phyloP scores from a whole-genome alignment of 2,888 invertebrate species.

The Apomyelois bistriatella region DNA sequence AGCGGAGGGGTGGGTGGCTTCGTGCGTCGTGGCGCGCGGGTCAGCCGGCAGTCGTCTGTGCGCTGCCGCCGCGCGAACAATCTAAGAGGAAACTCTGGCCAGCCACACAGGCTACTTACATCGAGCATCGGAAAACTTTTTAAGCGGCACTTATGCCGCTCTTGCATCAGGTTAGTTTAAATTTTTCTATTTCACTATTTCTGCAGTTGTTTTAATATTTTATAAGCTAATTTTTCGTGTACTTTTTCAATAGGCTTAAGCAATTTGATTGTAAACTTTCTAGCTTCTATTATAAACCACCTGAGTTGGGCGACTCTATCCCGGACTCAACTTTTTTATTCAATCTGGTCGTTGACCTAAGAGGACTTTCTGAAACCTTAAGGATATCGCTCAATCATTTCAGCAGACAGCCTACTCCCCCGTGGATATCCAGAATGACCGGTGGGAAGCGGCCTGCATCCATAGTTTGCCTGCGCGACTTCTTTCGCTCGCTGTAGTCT shows the following conservation, averaged over 20 bases:
- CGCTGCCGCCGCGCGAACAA: conserved; percentile 49
- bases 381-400: too few relatives aligned
- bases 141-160: conserved; percentile 63
- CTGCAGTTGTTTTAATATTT: not conserved
- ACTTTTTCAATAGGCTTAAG: not conserved
- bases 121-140: conserved; percentile 43
- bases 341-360: too few relatives aligned
- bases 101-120: conserved; percentile 26
- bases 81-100: conserved; percentile 36
- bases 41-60: conserved; percentile 48
- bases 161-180: conserved; percentile 55
- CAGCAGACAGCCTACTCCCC: too few relatives aligned
- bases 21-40: conserved; percentile 44
- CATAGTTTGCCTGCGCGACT: too few relatives aligned
- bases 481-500: too few relatives aligned
- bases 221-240: not conserved
- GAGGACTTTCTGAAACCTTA: too few relatives aligned
- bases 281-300: too few relatives aligned
- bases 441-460: too few relatives aligned
- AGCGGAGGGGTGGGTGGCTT: conserved; percentile 48
- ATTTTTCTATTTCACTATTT: conserved; percentile 12
- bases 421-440: too few relatives aligned
- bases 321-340: too few relatives aligned
- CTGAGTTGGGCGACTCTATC: too few relatives aligned
- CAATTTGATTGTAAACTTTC: too few relatives aligned